Evolutionary conservation across 2,888 invertebrate genomes (phyloP), one percentile per base, ranked within the genome.

Genomic region (Oxycera nigricornis): DNA sequence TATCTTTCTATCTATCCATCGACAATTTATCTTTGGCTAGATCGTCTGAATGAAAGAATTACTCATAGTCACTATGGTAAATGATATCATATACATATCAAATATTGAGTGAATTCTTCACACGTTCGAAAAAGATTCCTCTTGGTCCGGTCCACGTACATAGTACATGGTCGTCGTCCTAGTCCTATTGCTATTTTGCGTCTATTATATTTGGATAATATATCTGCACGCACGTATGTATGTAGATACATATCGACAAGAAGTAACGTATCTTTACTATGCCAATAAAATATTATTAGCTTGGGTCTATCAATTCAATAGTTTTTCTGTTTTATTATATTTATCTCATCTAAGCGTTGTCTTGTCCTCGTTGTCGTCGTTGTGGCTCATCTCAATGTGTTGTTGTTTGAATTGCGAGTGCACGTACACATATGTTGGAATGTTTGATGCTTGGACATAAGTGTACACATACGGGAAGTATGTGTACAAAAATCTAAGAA

Each of bases 261-360:
- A 7, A 7, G 46, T 46, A 46, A n/a, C 46, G 14, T 46, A 46
- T 46, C 46, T 46, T 3, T 46, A 46, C 46, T 46, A 46, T 46
- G 46, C 61, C 61, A 61, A 61, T 61, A 61, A 61, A 61, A 31
- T 61, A 61, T 61, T 61, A 61, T 61, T 61, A 61, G 61, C 61
- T 61, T 61, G 26, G 61, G 35, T 61, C 30, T 61, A 61, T 61
- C 61, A 61, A 61, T 61, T 61, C 61, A 55, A 61, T 61, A 61
- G 17, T 46, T 46, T 17, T 11, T 46, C 17, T 46, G 11, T n/a
- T n/a, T n/a, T n/a, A n/a, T n/a, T n/a, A n/a, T n/a, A n/a, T n/a
- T n/a, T n/a, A n/a, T n/a, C n/a, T n/a, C n/a, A n/a, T n/a, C n/a
- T n/a, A n/a, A n/a, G n/a, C n/a, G n/a, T n/a, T n/a, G n/a, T n/a